Conservation (phyloP, 2,888 invertebrate genomes). For the Limenitis camilla region DNA sequence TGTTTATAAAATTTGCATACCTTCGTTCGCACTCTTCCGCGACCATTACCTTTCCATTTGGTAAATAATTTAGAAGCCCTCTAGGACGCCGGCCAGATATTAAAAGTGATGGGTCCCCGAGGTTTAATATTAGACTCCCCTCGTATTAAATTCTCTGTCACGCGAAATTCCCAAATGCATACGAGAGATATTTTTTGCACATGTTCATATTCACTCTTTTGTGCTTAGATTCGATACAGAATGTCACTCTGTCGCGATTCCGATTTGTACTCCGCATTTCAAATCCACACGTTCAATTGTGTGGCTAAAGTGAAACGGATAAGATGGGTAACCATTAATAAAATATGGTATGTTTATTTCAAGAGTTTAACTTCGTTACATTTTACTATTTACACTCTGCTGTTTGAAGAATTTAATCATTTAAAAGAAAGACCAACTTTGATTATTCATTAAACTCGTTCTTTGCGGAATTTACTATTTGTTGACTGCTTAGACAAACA, state of each 20-base stretch:
- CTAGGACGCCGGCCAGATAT: slow-evolving; percentile 70
- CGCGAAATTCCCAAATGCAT: slow-evolving; percentile 74
- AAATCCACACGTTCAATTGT: slow-evolving; percentile 26
- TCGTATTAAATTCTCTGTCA: slow-evolving; percentile 74
- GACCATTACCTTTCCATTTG: slow-evolving; percentile 74
- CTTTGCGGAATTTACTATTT: too few species aligned
- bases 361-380: too few species aligned
- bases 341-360: slow-evolving; percentile 1
- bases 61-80: slow-evolving; percentile 73
- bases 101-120: slow-evolving; percentile 74
- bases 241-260: slow-evolving; percentile 56
- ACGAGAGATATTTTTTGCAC: slow-evolving; percentile 73
- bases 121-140: slow-evolving; percentile 74
- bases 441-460: too few species aligned
- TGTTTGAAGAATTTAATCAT: too few species aligned
- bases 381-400: too few species aligned
- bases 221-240: slow-evolving; percentile 68
- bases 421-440: too few species aligned
- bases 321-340: slow-evolving; percentile 8
- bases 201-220: slow-evolving; percentile 70
- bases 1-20: slow-evolving; percentile 72
- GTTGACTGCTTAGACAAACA: too few species aligned
- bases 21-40: slow-evolving; percentile 68
- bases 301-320: slow-evolving; percentile 4
- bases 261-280: slow-evolving; percentile 44